phyloP scores from a whole-genome alignment of 2,888 invertebrate genomes.

The Amiota minor region DNA sequence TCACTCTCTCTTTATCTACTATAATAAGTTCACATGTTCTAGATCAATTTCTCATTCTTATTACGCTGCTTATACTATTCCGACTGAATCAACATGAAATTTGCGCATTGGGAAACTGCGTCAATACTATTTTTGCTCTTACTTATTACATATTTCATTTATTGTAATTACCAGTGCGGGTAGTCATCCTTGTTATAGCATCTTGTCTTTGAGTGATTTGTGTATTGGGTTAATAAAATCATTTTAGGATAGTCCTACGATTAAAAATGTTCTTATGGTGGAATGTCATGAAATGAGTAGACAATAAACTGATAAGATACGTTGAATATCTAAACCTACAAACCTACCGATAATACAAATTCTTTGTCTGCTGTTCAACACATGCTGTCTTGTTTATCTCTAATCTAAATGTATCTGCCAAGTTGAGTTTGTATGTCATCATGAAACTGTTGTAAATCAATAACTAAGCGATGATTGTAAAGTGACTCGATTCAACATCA shows the following conservation, averaged over 20 bases:
- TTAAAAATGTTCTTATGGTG: not conserved
- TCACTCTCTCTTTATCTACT: too few relatives aligned
- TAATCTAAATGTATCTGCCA: not conserved
- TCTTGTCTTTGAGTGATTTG: slow-evolving; percentile 20
- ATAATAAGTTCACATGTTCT: not conserved
- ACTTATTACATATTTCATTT: not conserved
- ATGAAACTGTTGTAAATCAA: slow-evolving; percentile 9
- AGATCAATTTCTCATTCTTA: too few relatives aligned
- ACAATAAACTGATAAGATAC: not conserved
- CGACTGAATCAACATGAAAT: not conserved
- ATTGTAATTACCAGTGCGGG: not conserved
- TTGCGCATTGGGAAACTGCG: not conserved
- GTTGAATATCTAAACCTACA: not conserved
- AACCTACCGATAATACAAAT: too few relatives aligned
- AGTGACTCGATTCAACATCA: not conserved
- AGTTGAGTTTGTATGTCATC: too few relatives aligned
- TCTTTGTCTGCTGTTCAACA: too few relatives aligned
- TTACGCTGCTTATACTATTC: not conserved
- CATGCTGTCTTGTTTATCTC: not conserved
- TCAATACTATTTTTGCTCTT: slow-evolving; percentile 14
- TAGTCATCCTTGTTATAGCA: not conserved
- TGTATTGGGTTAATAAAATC: not conserved
- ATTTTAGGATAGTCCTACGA: not conserved
- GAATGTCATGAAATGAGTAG: not conserved
- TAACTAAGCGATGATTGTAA: not conserved